Conservation (phyloP, 64 coral and sea anemone genomes). For the Anthopleura sola region DNA sequence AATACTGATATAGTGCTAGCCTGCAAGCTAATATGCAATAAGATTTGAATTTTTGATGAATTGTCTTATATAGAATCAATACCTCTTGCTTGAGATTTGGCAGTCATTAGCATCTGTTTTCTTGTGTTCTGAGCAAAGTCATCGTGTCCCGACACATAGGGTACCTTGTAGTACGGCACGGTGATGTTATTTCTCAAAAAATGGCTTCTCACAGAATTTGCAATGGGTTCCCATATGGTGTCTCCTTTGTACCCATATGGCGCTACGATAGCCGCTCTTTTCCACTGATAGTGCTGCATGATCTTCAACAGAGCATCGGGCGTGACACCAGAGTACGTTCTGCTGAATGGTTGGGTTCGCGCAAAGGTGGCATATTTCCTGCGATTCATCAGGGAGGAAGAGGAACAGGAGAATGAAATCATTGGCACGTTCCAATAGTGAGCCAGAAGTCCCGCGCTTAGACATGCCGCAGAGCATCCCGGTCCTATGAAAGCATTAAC, state of each 20-base stretch:
- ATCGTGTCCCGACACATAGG: neutral
- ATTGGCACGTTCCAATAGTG: conserved; percentile 71
- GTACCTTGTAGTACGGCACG: conserved; percentile 27
- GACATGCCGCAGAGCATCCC: conserved; percentile 66
- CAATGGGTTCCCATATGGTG: conserved; percentile 62
- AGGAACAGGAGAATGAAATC: conserved; percentile 78
- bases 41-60: neutral
- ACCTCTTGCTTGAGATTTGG: conserved; percentile 57
- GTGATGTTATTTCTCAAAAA: conserved; percentile 29
- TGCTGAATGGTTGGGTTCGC: conserved; percentile 73
- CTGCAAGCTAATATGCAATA: too few species aligned
- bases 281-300: conserved; percentile 58
- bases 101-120: conserved; percentile 19
- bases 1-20: too few species aligned
- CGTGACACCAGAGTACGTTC: conserved; percentile 61
- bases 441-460: conserved; percentile 42
- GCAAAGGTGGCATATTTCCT: conserved; percentile 61
- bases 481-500: conserved; percentile 65
- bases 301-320: conserved; percentile 38
- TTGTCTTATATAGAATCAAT: neutral
- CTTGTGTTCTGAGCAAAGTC: neutral
- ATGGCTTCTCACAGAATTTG: conserved; percentile 17
- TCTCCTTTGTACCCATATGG: conserved; percentile 28
- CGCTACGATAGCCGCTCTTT: conserved; percentile 70
- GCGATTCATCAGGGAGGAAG: conserved; percentile 39